These are phyloP conservation scores for Perognathus longimembris DNA, from an alignment of 2,113 vertebrate genomes.

Conservation along the genomic window DNA sequence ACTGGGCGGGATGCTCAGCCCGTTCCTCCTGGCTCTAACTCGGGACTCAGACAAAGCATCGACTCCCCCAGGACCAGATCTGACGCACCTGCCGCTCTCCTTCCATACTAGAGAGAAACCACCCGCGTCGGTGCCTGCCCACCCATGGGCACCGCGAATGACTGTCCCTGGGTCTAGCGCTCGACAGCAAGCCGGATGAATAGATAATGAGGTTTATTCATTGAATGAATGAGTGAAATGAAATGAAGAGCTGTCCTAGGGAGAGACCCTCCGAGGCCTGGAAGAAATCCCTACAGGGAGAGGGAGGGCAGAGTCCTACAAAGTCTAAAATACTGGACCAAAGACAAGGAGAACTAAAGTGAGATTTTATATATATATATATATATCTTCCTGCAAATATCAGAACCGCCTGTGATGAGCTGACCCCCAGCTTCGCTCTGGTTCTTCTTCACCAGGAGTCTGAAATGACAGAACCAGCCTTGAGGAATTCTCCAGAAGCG, in stretches of 20 bases:
- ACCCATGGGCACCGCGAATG: not conserved
- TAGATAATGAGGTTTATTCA: not conserved
- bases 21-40: not conserved
- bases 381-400: not conserved
- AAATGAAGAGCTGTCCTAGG: not conserved
- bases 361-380: not conserved
- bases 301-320: not conserved
- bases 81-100: not conserved
- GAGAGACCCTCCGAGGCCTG: not conserved
- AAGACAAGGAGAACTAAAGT: conserved; percentile 47
- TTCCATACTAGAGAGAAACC: not conserved
- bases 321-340: conserved; percentile 21
- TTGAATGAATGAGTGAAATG: not conserved
- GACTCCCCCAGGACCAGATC: not conserved
- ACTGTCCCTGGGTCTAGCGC: not conserved
- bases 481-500: not conserved
- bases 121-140: not conserved
- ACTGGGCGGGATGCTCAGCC: not conserved
- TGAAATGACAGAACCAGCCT: not conserved
- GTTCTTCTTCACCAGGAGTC: rapidly evolving
- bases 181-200: rapidly evolving
- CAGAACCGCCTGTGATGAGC: not conserved
- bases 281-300: not conserved
- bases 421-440: not conserved
- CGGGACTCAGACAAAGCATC: not conserved